phyloP scores from a whole-genome alignment of 2,113 vertebrate species.

The Heterotilapia buettikoferi region DNA sequence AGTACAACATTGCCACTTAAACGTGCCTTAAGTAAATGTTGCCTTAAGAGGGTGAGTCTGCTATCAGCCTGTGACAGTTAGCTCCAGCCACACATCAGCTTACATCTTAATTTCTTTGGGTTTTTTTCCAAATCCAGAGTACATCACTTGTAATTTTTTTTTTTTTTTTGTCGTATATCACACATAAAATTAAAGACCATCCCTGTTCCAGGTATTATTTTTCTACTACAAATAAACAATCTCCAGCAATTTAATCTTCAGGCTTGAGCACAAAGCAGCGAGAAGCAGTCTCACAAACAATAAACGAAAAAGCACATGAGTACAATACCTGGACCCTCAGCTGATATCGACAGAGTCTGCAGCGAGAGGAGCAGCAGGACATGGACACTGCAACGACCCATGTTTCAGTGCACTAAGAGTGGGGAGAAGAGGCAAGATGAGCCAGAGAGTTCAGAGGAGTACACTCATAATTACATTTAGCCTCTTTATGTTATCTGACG shows the following conservation, averaged over 20 bases:
- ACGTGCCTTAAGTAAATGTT: neutral
- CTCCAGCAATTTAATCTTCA: neutral
- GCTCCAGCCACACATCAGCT: neutral
- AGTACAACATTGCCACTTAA: neutral
- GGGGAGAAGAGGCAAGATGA: neutral
- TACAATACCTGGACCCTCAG: conserved; percentile 63
- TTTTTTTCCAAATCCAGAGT: neutral
- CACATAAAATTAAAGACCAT: neutral
- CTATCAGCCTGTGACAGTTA: neutral
- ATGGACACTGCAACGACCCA: conserved; percentile 62
- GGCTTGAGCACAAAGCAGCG: neutral
- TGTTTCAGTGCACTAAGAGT: conserved; percentile 67
- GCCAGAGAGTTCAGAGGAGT: conserved; percentile 12
- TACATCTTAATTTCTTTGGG: neutral
- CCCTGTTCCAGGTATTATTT: neutral
- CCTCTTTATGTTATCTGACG: neutral
- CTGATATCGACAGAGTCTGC: conserved; percentile 49
- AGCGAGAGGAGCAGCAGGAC: conserved; percentile 68
- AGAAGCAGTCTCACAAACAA: neutral
- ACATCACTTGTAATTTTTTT: neutral
- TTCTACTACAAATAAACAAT: neutral
- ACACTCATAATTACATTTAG: conserved; percentile 36
- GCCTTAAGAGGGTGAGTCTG: neutral
- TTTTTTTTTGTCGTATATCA: no score
- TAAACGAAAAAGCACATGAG: neutral